phyloP scores from a whole-genome alignment of 1,140 invertebrate species.

The Microplitis mediator region DNA sequence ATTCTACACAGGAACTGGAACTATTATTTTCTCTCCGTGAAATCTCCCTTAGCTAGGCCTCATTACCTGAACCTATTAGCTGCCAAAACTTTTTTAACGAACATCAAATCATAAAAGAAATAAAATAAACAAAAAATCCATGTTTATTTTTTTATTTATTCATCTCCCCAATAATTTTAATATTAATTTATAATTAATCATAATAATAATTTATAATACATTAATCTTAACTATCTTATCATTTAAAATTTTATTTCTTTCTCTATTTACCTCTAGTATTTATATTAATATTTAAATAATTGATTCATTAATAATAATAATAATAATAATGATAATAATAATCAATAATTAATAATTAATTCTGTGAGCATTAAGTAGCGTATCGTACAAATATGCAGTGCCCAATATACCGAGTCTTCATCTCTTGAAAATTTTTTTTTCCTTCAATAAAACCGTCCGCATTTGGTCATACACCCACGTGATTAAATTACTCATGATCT shows the following conservation, averaged over 20 bases:
- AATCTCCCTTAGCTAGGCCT: no score
- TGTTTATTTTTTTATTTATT: constrained; percentile 42
- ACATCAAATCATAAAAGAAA: no score
- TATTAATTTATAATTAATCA: constrained; percentile 7
- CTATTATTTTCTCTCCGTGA: no score
- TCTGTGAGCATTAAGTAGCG: constrained; percentile 53
- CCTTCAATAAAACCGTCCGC: no score
- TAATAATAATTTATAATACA: constrained; percentile 62
- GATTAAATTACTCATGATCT: no score
- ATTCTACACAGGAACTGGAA: no score
- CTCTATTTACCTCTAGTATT: constrained; percentile 51
- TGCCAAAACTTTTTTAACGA: no score
- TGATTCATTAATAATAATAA: constrained; percentile 25
- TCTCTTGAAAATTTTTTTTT: neutral
- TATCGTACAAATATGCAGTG: constrained; percentile 51
- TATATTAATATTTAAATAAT: constrained; percentile 51
- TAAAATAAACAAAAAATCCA: no score
- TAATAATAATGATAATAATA: constrained; percentile 52
- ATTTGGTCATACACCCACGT: no score
- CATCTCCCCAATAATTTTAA: constrained; percentile 51
- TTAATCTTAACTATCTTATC: constrained; percentile 55
- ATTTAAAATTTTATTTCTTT: constrained; percentile 43
- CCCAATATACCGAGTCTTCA: constrained; percentile 25
- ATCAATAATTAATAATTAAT: constrained; percentile 40
- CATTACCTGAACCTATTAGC: no score